Evolutionary conservation across 2,113 vertebrate genomes (phyloP).

Genomic region (Acinonyx jubatus): DNA sequence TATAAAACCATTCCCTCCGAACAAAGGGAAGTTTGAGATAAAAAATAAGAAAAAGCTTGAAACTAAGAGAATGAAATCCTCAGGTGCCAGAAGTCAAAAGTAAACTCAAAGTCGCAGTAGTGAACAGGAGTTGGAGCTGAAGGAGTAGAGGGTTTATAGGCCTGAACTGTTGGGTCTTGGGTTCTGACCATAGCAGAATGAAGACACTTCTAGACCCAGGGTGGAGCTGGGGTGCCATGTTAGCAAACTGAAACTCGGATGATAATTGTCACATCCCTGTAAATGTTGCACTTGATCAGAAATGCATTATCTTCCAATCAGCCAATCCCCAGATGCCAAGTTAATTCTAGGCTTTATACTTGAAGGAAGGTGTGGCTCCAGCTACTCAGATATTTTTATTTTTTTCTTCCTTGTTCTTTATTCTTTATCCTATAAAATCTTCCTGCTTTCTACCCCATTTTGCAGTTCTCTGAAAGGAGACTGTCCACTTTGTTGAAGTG

Average conservation of each 20-base stretch:
- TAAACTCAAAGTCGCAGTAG: neutral
- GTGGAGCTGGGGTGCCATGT: neutral
- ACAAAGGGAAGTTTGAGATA: neutral
- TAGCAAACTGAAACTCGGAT: neutral
- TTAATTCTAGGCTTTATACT: neutral
- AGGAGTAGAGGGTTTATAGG: neutral
- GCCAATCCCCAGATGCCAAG: neutral
- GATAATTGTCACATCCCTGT: neutral
- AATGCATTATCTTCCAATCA: neutral
- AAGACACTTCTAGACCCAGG: neutral
- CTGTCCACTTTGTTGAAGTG: neutral
- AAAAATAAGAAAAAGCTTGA: neutral
- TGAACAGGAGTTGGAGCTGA: neutral
- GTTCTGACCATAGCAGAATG: neutral
- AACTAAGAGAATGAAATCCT: neutral
- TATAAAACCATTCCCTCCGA: neutral
- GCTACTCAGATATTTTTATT: neutral
- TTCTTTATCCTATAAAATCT: neutral
- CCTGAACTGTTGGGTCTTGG: neutral
- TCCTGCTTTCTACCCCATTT: neutral
- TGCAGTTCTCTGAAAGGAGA: neutral
- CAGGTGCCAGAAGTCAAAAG: neutral
- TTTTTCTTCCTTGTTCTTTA: neutral
- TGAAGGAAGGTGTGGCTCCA: neutral
- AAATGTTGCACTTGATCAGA: neutral